These are phyloP conservation scores for Therioaphis trifolii DNA, from an alignment of 2,888 invertebrate species.

Conservation along the genomic window DNA sequence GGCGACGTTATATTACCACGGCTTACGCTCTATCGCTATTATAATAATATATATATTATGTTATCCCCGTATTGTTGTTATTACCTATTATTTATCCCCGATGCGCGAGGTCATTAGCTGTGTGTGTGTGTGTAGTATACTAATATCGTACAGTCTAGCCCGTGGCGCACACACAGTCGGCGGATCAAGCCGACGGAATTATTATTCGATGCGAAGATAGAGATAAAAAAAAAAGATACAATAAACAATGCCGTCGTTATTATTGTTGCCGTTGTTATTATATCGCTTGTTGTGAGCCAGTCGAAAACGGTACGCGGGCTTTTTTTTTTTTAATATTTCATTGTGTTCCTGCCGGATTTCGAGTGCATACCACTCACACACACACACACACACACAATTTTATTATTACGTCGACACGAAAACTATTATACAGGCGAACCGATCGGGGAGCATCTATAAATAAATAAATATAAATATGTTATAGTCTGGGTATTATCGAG, in stretches of 20 bases:
- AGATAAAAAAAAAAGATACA: not conserved
- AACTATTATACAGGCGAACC: not conserved
- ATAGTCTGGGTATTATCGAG: too few relatives aligned
- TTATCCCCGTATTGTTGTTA: not conserved
- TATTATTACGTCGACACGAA: not conserved
- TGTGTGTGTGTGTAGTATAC: too few relatives aligned
- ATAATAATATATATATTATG: not conserved
- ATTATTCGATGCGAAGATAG: not conserved
- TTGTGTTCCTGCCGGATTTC: not conserved
- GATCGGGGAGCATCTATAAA: not conserved
- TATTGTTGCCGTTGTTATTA: not conserved
- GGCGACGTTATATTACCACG: not conserved
- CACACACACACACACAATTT: not conserved
- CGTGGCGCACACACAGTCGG: not conserved
- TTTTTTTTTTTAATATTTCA: not conserved
- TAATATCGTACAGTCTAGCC: not conserved
- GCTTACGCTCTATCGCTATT: not conserved
- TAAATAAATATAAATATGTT: not conserved
- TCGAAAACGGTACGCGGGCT: not conserved
- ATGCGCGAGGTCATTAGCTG: too few relatives aligned
- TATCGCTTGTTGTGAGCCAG: too few relatives aligned
- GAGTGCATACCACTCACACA: not conserved
- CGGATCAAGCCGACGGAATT: not conserved
- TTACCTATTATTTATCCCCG: not conserved
- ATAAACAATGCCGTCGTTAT: slow-evolving; percentile 8